Percentiles rank a stretch among this genome's conserved stretches.
phyloP scores from a whole-genome alignment of 2,113 vertebrate species.

The Psilopsiagon aurifrons region DNA sequence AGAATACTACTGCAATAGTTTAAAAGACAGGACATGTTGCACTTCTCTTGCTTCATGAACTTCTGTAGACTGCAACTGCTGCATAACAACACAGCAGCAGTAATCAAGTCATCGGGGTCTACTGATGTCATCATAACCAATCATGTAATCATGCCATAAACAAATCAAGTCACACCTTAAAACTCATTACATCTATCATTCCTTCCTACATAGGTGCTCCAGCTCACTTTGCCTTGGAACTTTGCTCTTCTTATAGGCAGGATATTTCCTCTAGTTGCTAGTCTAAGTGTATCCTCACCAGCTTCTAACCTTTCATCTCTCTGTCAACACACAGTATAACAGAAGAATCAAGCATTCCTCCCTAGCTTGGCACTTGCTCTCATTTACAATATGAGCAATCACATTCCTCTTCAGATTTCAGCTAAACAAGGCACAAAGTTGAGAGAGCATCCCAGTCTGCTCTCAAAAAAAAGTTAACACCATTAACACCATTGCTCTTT shows the following conservation, averaged over 20 bases:
- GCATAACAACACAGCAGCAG: neutral
- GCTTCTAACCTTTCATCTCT: neutral
- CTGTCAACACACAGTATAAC: rapidly evolving
- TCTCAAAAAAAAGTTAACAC: neutral
- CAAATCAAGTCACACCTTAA: neutral
- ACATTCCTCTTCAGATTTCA: neutral
- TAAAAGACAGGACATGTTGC: neutral
- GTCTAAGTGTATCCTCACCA: neutral
- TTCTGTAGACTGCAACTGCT: neutral
- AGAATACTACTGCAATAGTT: neutral
- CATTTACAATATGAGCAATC: neutral
- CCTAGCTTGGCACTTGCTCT: neutral
- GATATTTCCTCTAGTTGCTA: neutral
- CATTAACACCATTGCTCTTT: neutral
- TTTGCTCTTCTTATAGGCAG: neutral
- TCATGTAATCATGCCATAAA: neutral
- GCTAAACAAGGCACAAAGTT: neutral
- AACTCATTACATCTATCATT: neutral
- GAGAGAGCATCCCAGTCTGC: neutral
- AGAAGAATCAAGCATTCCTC: neutral
- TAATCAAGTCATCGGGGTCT: neutral
- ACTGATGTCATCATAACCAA: neutral
- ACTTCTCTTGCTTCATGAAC: neutral
- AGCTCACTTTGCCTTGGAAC: neutral
- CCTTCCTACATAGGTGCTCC: neutral